These are phyloP conservation scores for Nebria brevicollis DNA, from an alignment of 2,888 invertebrate species.

Conservation along the genomic window DNA sequence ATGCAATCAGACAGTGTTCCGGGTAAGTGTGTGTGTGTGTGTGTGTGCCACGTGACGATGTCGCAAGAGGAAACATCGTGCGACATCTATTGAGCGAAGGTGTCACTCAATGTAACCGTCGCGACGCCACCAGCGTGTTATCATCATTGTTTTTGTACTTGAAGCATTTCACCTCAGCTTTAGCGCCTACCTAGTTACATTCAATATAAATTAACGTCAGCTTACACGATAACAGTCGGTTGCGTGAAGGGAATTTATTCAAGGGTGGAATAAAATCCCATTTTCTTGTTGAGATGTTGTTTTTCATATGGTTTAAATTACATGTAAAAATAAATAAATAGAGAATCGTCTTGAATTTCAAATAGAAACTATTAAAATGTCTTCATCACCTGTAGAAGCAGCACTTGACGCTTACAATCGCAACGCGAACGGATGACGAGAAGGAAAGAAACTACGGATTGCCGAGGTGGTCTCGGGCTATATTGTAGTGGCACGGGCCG, in stretches of 20 bases:
- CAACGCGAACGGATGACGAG: neutral
- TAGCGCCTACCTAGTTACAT: constrained; percentile 37
- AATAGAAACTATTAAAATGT: neutral
- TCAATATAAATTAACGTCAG: constrained; percentile 41
- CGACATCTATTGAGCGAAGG: constrained; percentile 44
- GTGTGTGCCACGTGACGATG: constrained; percentile 17
- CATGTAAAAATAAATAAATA: no score
- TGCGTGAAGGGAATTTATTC: neutral
- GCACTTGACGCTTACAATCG: neutral
- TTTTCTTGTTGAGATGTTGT: no score
- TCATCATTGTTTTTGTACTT: constrained; percentile 37
- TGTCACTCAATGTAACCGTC: constrained; percentile 35
- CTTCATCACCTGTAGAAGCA: constrained; percentile 13
- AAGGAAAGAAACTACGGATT: constrained; percentile 8
- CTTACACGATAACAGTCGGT: neutral
- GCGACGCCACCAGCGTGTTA: constrained; percentile 32
- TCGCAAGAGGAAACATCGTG: constrained; percentile 8
- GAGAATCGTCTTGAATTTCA: no score
- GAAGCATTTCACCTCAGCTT: constrained; percentile 22
- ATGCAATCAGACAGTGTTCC: constrained; percentile 43
- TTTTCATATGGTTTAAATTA: no score
- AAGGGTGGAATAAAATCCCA: neutral
- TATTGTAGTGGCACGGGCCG: neutral
- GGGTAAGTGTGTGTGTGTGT: neutral
- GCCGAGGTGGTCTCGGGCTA: neutral